Conservation (phyloP, 2,888 invertebrate species). For the Desoria tigrina region DNA sequence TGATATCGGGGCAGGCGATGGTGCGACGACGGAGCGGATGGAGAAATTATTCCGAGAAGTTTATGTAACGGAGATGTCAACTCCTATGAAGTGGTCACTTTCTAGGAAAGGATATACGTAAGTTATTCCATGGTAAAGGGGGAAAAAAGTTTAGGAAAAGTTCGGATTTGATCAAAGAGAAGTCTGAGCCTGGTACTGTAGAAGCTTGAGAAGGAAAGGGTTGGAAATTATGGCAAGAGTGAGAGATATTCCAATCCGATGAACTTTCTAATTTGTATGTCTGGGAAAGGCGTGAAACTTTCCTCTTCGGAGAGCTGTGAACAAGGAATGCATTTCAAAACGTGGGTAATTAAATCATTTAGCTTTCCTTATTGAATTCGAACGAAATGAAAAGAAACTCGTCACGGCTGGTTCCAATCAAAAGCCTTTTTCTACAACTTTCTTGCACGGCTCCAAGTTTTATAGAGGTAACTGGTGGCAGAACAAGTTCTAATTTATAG, state of each 20-base stretch:
- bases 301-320: neutral
- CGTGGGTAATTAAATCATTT: slow-evolving; percentile 10
- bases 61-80: slow-evolving; percentile 89
- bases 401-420: slow-evolving; percentile 1
- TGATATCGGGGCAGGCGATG: slow-evolving; percentile 95
- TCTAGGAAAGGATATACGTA: slow-evolving; percentile 73
- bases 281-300: slow-evolving; percentile 2
- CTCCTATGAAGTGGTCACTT: slow-evolving; percentile 73
- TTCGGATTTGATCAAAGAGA: neutral
- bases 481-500: neutral
- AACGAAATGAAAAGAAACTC: slow-evolving; percentile 6
- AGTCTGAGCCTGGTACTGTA: slow-evolving; percentile 1
- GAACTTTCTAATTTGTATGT: slow-evolving; percentile 8
- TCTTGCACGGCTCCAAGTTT: neutral
- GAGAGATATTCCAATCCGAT: no score
- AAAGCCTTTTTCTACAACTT: neutral
- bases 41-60: slow-evolving; percentile 71
- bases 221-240: no score
- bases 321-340: neutral
- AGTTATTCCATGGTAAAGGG: no score
- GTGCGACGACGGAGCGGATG: slow-evolving; percentile 82
- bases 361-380: slow-evolving; percentile 2
- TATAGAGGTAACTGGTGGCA: neutral
- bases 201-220: neutral
- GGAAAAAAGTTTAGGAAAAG: neutral